Conservation (phyloP, 2,113 vertebrate species). For the Ceyx cyanopectus region DNA sequence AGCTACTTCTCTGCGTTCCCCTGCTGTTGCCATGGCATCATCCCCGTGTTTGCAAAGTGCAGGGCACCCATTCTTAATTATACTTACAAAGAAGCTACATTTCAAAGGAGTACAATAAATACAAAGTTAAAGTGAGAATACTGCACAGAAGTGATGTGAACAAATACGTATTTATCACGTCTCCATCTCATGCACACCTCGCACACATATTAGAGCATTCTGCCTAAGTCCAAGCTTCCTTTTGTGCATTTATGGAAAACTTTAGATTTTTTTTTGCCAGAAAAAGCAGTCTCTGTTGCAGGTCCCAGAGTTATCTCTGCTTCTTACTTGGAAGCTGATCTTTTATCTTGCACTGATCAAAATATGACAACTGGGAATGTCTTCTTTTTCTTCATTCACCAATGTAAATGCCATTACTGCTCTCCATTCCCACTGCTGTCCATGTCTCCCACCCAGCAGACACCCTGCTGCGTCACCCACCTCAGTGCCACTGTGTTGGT, state of each 20-base stretch:
- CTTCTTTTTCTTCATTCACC: not conserved
- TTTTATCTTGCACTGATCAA: not conserved
- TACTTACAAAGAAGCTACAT: slow-evolving; percentile 70
- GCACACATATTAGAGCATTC: not conserved
- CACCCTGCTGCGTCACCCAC: not conserved
- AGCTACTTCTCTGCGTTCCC: slow-evolving; percentile 69
- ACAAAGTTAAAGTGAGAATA: slow-evolving; percentile 61
- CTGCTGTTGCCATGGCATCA: slow-evolving; percentile 80
- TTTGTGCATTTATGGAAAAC: not conserved
- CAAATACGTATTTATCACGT: slow-evolving; percentile 2
- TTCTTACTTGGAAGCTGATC: not conserved
- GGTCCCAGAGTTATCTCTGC: not conserved
- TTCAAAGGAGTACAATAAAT: slow-evolving; percentile 76
- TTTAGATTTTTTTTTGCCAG: not conserved
- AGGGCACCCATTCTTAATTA: slow-evolving; percentile 77
- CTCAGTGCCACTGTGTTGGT: rapidly evolving
- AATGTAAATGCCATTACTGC: not conserved
- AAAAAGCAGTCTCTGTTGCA: not conserved
- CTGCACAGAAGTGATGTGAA: slow-evolving; percentile 55
- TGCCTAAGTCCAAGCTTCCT: not conserved
- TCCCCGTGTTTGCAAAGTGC: slow-evolving; percentile 73
- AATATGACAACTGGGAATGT: not conserved
- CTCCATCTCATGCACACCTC: slow-evolving; percentile 43
- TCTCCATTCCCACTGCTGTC: not conserved
- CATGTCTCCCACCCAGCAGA: not conserved